A percentile compares a stretch with the other conserved stretches of the same genome.
Evolutionary conservation across 2,797 vertebrate species (phyloP).

Genomic region (Pseudopleuronectes americanus): DNA sequence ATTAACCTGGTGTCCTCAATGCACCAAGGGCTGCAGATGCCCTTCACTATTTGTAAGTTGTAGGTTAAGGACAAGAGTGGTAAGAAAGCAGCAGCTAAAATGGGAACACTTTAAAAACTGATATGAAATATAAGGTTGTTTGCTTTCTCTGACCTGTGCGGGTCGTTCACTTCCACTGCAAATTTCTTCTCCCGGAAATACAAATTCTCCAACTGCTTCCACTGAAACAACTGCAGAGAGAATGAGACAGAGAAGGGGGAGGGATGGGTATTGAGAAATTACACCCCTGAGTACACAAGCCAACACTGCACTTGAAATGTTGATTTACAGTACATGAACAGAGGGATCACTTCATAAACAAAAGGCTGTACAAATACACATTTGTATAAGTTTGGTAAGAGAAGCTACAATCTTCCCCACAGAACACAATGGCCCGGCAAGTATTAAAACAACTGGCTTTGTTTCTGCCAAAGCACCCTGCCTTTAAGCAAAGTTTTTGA

Average conservation of each 20-base stretch:
- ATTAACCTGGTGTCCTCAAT: conserved; percentile 50
- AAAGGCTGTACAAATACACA: conserved; percentile 40
- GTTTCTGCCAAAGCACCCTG: conserved; percentile 18
- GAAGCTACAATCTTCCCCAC: conserved; percentile 12
- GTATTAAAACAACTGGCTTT: conserved; percentile 20
- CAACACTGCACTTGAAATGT: conserved; percentile 32
- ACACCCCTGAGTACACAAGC: conserved; percentile 42
- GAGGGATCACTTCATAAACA: conserved; percentile 29
- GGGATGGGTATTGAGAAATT: conserved; percentile 22
- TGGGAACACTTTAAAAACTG: conserved; percentile 44
- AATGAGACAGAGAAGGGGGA: conserved; percentile 30
- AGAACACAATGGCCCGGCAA: conserved; percentile 3
- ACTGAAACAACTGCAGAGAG: conserved; percentile 90
- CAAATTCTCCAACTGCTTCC: conserved; percentile 97
- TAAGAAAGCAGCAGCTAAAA: conserved; percentile 44
- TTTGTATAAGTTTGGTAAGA: conserved; percentile 15
- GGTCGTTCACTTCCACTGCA: conserved; percentile 96
- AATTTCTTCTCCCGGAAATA: conserved; percentile 99
- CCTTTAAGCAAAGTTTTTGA: conserved; percentile 1
- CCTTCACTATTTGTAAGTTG: conserved; percentile 56
- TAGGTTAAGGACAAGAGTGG: conserved; percentile 45
- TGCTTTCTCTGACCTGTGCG: conserved; percentile 86
- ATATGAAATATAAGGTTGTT: conserved; percentile 31
- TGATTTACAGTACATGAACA: conserved; percentile 39
- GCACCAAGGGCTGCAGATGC: conserved; percentile 38